Evolutionary conservation across 2,797 vertebrate genomes (phyloP).

Genomic region (Acipenser ruthenus): DNA sequence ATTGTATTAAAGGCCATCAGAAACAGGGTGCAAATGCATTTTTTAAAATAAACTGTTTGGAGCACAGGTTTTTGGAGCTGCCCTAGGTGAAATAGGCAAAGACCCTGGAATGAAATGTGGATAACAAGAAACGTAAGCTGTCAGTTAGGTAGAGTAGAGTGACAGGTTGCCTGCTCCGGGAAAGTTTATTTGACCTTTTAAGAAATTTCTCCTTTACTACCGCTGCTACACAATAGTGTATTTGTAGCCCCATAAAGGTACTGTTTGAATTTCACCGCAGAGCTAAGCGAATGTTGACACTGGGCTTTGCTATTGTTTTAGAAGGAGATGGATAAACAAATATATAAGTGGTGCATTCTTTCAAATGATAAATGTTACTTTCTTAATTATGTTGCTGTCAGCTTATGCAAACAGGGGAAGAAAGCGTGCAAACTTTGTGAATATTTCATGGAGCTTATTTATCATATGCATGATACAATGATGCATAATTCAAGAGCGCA

Average conservation of each 20-base stretch:
- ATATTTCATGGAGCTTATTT: constrained; percentile 36
- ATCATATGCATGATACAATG: constrained; percentile 27
- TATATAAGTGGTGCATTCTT: neutral
- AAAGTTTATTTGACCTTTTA: constrained; percentile 11
- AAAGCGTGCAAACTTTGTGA: constrained; percentile 19
- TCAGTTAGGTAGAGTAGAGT: neutral
- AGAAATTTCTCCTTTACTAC: neutral
- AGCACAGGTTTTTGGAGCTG: neutral
- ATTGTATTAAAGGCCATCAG: neutral
- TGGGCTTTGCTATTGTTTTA: neutral
- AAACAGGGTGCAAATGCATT: neutral
- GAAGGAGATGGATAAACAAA: neutral
- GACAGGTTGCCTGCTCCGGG: neutral
- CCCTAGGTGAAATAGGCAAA: neutral
- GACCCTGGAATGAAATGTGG: neutral
- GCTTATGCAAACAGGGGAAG: constrained; percentile 10
- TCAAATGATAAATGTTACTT: constrained; percentile 6
- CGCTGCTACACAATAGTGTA: too few species aligned
- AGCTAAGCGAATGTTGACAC: neutral
- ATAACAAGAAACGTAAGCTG: neutral
- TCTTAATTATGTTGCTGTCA: constrained; percentile 5
- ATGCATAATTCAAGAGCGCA: constrained; percentile 33
- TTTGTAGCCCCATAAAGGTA: neutral
- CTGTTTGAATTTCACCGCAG: neutral
- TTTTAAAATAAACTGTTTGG: constrained; percentile 5